Percentiles rank a stretch among this genome's conserved stretches.
These are phyloP conservation scores for Ennomos erosarius DNA, from an alignment of 2,888 invertebrate genomes.

Conservation along the genomic window DNA sequence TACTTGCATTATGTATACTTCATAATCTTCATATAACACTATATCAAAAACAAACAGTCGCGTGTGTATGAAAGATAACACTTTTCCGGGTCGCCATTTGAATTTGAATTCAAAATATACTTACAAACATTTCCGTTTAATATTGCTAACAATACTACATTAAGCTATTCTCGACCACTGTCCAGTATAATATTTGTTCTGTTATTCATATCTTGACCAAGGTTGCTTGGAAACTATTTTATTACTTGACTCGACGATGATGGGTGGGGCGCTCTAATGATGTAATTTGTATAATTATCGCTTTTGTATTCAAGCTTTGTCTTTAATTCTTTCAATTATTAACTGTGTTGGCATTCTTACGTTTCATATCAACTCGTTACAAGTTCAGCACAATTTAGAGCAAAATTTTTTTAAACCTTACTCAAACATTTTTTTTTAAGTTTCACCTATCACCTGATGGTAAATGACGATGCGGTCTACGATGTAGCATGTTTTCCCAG, in stretches of 20 bases:
- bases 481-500: too few relatives aligned
- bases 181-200: slow-evolving; percentile 5
- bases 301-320: slow-evolving; percentile 10
- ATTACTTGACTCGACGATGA: slow-evolving; percentile 10
- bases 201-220: slow-evolving; percentile 4
- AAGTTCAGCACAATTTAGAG: too few relatives aligned
- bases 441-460: too few relatives aligned
- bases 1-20: too few relatives aligned
- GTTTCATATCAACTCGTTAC: neutral
- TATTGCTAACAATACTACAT: neutral
- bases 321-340: neutral
- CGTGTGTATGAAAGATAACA: slow-evolving; percentile 26
- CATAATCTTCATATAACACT: too few relatives aligned
- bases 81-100: slow-evolving; percentile 27
- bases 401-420: too few relatives aligned
- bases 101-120: slow-evolving; percentile 23
- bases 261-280: slow-evolving; percentile 22
- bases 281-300: slow-evolving; percentile 21
- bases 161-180: slow-evolving; percentile 1
- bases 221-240: slow-evolving; percentile 1
- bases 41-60: slow-evolving; percentile 22
- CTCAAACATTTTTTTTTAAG: too few relatives aligned
- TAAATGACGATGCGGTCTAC: too few relatives aligned
- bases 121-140: neutral
- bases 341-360: too few relatives aligned